Evolutionary conservation across 2,888 invertebrate species (phyloP), one percentile per base, ranked within the genome.

Genomic region (Ethmia dodecea): DNA sequence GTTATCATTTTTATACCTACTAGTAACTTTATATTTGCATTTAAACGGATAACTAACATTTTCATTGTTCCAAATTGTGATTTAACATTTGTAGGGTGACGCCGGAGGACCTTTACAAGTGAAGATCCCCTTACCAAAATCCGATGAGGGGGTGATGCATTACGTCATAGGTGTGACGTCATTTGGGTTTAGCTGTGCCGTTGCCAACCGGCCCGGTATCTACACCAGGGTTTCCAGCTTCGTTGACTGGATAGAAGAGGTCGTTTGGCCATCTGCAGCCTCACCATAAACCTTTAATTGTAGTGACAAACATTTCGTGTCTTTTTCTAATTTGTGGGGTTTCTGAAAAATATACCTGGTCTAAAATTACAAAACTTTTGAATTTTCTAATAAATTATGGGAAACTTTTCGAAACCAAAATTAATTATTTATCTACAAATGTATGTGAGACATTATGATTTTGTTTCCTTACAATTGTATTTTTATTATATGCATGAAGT

Each of bases 31-130:
- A n/a, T n/a, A n/a, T n/a, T n/a, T n/a, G n/a, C n/a, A n/a, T n/a
- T n/a, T n/a, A n/a, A n/a, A n/a, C n/a, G n/a, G n/a, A n/a, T n/a
- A n/a, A n/a, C n/a, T n/a, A n/a, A n/a, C n/a, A n/a, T n/a, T n/a
- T n/a, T n/a, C n/a, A n/a, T n/a, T n/a, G n/a, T n/a, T n/a, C n/a
- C n/a, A n/a, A 18, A 18, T 5, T 18, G 5, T 18, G 18, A 5
- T 5, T 18, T 18, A 18, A 5, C 13, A 3, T 9, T 34, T 35
- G 12, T 43, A 60, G 62, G 59, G 59, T 11, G 61, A 60, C 43
- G 55, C 53, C 40, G 67, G 66, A 10, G 62, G 64, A 12, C 64
- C 64, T 2, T 32, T 64, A 5, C 55, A 60, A 31, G 40, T 52
- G 10, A 39, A 40, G 8, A 49, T 55, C 12, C 8, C 5, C 1